Percentiles rank a stretch among this genome's conserved stretches.
Conservation (phyloP, 2,888 invertebrate species). For the Colostygia pectinataria region DNA sequence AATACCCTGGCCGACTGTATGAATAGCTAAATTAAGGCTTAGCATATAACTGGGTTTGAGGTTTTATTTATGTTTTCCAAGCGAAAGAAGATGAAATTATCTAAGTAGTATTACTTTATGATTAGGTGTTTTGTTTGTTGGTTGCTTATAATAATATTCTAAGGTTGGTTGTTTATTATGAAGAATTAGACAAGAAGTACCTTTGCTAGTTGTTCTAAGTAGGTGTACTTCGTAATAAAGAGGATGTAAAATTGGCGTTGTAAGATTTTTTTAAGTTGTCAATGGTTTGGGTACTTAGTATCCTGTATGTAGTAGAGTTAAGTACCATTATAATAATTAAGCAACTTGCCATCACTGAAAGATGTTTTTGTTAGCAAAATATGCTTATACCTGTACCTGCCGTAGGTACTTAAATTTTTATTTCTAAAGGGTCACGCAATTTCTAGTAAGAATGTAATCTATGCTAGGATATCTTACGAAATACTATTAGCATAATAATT, state of each 20-base stretch:
- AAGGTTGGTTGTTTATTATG: too few relatives aligned
- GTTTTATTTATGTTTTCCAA: not conserved
- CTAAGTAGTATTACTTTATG: too few relatives aligned
- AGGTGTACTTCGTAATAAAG: too few relatives aligned
- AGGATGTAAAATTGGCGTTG: not conserved
- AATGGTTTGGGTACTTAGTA: not conserved
- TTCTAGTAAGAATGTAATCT: too few relatives aligned
- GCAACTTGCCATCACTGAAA: not conserved
- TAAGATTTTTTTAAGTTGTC: not conserved
- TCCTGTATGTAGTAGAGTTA: not conserved
- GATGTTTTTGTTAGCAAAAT: not conserved
- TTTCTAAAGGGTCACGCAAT: too few relatives aligned
- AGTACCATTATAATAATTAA: not conserved
- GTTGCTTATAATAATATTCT: too few relatives aligned
- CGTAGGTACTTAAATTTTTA: too few relatives aligned
- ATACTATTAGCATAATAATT: too few relatives aligned
- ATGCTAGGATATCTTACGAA: too few relatives aligned
- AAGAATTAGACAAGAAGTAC: too few relatives aligned
- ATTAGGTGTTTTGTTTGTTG: not conserved
- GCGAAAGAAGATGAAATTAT: not conserved
- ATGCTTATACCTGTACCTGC: too few relatives aligned
- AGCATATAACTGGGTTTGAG: not conserved
- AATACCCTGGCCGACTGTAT: constrained; percentile 26
- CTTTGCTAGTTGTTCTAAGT: too few relatives aligned
- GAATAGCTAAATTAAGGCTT: constrained; percentile 14